These are phyloP conservation scores for Habrosyne pyritoides DNA, from an alignment of 2,888 invertebrate species.

Conservation along the genomic window DNA sequence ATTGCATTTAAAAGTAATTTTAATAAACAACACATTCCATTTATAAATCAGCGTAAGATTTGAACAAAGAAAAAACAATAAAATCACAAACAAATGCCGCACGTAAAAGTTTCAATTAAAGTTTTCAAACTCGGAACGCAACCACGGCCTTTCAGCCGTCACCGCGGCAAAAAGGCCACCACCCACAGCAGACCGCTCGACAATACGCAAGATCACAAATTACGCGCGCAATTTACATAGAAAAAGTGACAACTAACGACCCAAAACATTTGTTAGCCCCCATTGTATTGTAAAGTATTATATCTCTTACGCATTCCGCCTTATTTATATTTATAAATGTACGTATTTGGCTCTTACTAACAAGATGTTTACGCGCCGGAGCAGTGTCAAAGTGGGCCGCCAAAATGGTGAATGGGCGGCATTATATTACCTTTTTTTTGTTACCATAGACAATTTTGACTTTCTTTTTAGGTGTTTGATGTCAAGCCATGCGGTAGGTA, in stretches of 20 bases:
- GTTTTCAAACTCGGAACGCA: neutral
- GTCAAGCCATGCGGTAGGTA: slow-evolving; percentile 45
- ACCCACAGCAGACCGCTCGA: slow-evolving; percentile 15
- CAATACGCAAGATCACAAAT: slow-evolving; percentile 68
- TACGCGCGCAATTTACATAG: slow-evolving; percentile 76
- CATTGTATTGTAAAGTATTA: slow-evolving; percentile 74
- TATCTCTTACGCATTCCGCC: slow-evolving; percentile 53
- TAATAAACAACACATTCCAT: no score
- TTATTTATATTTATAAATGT: slow-evolving; percentile 78
- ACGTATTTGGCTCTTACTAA: slow-evolving; percentile 77
- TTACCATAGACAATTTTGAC: slow-evolving; percentile 55
- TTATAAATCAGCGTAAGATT: no score
- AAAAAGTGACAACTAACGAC: slow-evolving; percentile 73
- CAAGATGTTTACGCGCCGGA: slow-evolving; percentile 70
- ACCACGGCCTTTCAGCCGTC: slow-evolving; percentile 32
- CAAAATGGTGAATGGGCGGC: slow-evolving; percentile 48
- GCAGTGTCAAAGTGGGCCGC: slow-evolving; percentile 63
- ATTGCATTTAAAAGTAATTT: no score
- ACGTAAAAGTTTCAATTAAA: slow-evolving; percentile 1
- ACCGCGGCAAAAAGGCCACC: slow-evolving; percentile 38
- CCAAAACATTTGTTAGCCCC: slow-evolving; percentile 73
- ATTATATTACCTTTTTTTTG: slow-evolving; percentile 37
- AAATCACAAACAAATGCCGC: neutral
- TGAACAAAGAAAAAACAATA: no score
- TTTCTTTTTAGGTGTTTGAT: slow-evolving; percentile 46